These are phyloP conservation scores for Cheilosia grossa DNA, from an alignment of 2,888 invertebrate species.

Conservation along the genomic window DNA sequence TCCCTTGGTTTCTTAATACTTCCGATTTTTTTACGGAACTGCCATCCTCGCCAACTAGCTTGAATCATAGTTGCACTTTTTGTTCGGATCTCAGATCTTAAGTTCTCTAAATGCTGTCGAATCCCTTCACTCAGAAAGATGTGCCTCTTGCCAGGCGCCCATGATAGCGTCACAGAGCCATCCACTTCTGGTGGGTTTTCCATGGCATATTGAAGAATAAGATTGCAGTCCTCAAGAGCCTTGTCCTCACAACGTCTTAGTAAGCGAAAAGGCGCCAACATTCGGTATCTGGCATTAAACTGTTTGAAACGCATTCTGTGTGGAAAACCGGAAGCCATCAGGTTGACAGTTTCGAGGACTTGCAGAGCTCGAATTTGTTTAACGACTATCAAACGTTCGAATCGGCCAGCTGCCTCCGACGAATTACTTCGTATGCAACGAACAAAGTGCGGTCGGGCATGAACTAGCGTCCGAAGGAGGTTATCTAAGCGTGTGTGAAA, in stretches of 20 bases:
- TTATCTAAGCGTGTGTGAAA: conserved; percentile 97
- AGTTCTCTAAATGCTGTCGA: conserved; percentile 93
- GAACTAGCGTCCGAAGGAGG: conserved; percentile 94
- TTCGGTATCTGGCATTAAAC: conserved; percentile 93
- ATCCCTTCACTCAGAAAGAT: conserved; percentile 97
- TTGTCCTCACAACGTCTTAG: conserved; percentile 88
- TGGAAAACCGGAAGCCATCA: conserved; percentile 97
- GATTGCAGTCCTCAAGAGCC: conserved; percentile 89
- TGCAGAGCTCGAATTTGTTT: conserved; percentile 94
- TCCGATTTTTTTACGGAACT: conserved; percentile 88
- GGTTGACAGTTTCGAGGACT: conserved; percentile 96
- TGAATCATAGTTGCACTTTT: conserved; percentile 93
- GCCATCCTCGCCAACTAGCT: conserved; percentile 93
- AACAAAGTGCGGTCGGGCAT: conserved; percentile 97
- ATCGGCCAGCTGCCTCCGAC: conserved; percentile 90
- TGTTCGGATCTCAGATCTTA: conserved; percentile 90
- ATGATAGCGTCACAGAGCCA: conserved; percentile 89
- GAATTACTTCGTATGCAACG: conserved; percentile 95
- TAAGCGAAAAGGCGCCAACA: conserved; percentile 91
- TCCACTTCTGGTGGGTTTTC: conserved; percentile 85
- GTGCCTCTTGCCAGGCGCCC: conserved; percentile 96
- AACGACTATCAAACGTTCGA: conserved; percentile 93
- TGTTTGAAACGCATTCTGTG: conserved; percentile 97
- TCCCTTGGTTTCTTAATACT: conserved; percentile 80
- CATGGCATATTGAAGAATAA: conserved; percentile 89